phyloP scores from a whole-genome alignment of 2,797 vertebrate species.

The Sebastes matsubarae region DNA sequence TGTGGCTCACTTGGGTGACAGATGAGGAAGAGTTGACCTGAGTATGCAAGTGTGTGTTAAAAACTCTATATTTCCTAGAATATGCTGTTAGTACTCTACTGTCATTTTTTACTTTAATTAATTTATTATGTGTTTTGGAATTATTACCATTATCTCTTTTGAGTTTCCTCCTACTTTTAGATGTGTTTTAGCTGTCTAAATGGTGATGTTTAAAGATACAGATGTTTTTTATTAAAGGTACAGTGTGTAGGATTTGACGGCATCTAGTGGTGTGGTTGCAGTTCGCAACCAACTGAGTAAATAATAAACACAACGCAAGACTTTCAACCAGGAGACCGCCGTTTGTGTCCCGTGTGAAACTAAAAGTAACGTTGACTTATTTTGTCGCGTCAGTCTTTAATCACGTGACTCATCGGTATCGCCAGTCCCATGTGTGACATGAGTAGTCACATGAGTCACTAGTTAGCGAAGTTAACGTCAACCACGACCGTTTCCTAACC shows the following conservation, averaged over 20 bases:
- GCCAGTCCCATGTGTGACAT: rapidly evolving
- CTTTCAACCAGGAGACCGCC: too few relatives aligned
- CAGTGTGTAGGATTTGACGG: too few relatives aligned
- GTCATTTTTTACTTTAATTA: neutral
- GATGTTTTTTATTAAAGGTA: neutral
- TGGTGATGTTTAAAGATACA: neutral
- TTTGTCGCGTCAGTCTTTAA: too few relatives aligned
- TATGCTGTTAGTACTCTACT: neutral
- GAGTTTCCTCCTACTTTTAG: neutral
- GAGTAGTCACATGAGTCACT: too few relatives aligned
- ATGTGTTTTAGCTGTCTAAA: neutral
- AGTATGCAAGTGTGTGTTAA: neutral
- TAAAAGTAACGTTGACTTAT: too few relatives aligned
- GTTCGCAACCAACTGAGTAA: neutral
- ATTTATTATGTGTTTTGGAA: neutral
- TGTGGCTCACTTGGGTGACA: constrained; percentile 22
- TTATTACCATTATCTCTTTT: neutral
- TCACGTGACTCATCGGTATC: too few relatives aligned
- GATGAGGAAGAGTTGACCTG: neutral
- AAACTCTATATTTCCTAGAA: neutral
- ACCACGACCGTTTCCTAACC: too few relatives aligned
- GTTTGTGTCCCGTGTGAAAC: too few relatives aligned
- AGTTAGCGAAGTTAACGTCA: too few relatives aligned
- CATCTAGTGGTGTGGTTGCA: too few relatives aligned
- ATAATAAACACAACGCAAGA: too few relatives aligned